Conservation (phyloP, 2,113 vertebrate genomes). For the Sardina pilchardus region DNA sequence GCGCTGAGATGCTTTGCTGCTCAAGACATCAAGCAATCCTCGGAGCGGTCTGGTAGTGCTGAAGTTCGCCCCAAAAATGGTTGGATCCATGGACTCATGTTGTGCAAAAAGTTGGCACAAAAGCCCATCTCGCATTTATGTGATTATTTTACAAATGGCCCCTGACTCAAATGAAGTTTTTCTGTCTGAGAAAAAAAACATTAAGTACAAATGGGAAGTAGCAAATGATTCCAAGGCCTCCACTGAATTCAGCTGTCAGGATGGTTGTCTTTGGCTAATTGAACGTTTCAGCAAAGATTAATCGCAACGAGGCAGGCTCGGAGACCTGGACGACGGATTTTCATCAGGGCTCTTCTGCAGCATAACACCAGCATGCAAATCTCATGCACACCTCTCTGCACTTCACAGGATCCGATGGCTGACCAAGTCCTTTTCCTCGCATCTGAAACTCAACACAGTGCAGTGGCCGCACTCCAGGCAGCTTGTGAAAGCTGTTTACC, state of each 20-base stretch:
- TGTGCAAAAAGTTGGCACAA: conserved; percentile 25
- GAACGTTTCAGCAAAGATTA: neutral
- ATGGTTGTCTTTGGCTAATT: neutral
- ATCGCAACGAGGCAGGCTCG: neutral
- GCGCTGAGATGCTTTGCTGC: neutral
- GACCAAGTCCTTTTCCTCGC: conserved; percentile 7
- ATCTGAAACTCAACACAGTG: conserved; percentile 1
- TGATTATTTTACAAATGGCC: neutral
- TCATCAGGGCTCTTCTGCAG: neutral
- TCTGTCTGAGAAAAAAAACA: neutral
- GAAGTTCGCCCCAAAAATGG: conserved; percentile 13
- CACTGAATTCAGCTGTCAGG: neutral
- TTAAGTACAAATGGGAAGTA: neutral
- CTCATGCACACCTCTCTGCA: neutral
- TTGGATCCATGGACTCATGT: conserved; percentile 32
- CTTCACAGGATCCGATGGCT: neutral
- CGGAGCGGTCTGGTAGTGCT: neutral
- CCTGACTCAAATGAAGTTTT: neutral
- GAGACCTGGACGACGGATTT: neutral
- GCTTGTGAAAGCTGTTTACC: conserved; percentile 47
- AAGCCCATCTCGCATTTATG: conserved; percentile 31
- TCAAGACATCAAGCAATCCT: conserved; percentile 6
- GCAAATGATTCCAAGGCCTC: neutral
- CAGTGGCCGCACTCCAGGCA: conserved; percentile 21
- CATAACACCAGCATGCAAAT: neutral